Evolutionary conservation across 2,113 vertebrate species (phyloP).

Genomic region (Eonycteris spelaea): DNA sequence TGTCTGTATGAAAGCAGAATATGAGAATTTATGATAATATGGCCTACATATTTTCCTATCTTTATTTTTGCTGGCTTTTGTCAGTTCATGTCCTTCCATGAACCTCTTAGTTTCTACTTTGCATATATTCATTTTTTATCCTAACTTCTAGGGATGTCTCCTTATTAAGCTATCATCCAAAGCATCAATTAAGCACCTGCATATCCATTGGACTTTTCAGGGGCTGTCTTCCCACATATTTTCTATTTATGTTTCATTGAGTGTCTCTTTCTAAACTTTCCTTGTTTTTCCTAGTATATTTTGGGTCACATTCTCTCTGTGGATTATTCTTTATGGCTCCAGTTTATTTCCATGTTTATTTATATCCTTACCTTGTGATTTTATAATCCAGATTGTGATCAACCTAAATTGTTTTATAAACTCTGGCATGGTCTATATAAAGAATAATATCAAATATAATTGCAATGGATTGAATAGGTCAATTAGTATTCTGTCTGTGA

Average conservation of each 20-base stretch:
- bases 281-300: not conserved
- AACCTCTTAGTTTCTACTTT: not conserved
- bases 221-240: conserved; percentile 35
- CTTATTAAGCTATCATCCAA: conserved; percentile 32
- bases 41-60: not conserved
- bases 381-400: not conserved
- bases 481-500: not conserved
- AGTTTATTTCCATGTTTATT: conserved; percentile 22
- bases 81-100: not conserved
- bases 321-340: not conserved
- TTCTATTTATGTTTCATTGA: conserved; percentile 34
- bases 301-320: not conserved
- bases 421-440: not conserved
- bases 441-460: not conserved
- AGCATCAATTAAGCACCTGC: conserved; percentile 48
- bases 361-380: not conserved
- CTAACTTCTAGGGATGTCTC: conserved; percentile 13
- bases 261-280: not conserved
- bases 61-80: not conserved
- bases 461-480: not conserved
- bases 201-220: not conserved
- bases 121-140: not conserved
- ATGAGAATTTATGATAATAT: not conserved
- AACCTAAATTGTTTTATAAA: not conserved
- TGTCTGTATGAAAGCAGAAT: not conserved